Percentiles rank a stretch among this genome's conserved stretches.
Conservation (phyloP, 2,888 invertebrate species). For the Noctua comes region DNA sequence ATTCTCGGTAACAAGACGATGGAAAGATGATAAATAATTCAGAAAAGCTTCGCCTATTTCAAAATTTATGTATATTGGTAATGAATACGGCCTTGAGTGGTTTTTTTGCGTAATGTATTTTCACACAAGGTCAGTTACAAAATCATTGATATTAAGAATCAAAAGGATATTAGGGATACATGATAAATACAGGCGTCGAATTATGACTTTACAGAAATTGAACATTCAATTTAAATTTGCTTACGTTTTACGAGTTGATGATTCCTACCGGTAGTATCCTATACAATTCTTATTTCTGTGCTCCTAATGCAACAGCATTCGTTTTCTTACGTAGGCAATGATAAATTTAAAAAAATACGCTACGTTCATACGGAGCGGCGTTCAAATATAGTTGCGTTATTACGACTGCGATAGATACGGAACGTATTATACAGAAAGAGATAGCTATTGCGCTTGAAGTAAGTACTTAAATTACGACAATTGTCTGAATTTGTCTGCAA, state of each 20-base stretch:
- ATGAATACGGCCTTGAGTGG: neutral
- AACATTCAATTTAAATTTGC: too few species aligned
- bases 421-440: too few species aligned
- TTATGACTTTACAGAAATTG: neutral
- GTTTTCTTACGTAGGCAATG: neutral
- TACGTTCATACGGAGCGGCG: too few species aligned
- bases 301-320: neutral
- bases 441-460: too few species aligned
- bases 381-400: too few species aligned
- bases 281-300: neutral
- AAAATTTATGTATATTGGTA: slow-evolving; percentile 4
- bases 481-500: too few species aligned
- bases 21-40: slow-evolving; percentile 5
- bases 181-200: neutral
- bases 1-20: slow-evolving; percentile 18
- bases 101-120: neutral
- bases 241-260: too few species aligned
- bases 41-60: slow-evolving; percentile 7
- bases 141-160: neutral
- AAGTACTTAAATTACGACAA: too few species aligned
- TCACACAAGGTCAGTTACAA: too few species aligned
- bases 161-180: neutral
- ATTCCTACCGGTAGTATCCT: too few species aligned
- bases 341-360: too few species aligned
- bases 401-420: too few species aligned